Evolutionary conservation across 2,797 vertebrate species (phyloP).

Genomic region (Enteromius unitaeniatus): DNA sequence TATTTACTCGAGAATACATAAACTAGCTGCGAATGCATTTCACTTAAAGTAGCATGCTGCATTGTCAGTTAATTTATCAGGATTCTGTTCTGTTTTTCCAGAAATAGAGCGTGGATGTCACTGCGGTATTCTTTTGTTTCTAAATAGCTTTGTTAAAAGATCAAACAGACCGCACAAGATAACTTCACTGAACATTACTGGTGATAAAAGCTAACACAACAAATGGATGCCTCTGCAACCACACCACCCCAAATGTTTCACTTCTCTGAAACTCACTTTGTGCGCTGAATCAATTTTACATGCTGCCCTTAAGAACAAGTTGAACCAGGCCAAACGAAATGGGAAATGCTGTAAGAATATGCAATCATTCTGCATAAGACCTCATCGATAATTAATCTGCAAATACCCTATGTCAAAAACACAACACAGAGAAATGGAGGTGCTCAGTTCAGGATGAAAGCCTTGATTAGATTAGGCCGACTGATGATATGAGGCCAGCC

Average conservation of each 20-base stretch:
- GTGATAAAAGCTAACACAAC: conserved; percentile 14
- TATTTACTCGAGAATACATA: neutral
- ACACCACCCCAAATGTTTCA: neutral
- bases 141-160: neutral
- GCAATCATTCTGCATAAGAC: conserved; percentile 27
- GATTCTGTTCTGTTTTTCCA: neutral
- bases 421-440: conserved; percentile 38
- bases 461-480: conserved; percentile 58
- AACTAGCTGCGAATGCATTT: neutral
- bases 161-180: conserved; percentile 4
- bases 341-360: conserved; percentile 44
- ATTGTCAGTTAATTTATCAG: conserved; percentile 12
- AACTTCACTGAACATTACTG: neutral
- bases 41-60: neutral
- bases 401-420: conserved; percentile 39
- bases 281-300: conserved; percentile 1
- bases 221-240: neutral
- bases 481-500: conserved; percentile 53
- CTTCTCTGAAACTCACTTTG: conserved; percentile 12
- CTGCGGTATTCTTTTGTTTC: neutral
- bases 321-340: conserved; percentile 36
- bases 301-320: conserved; percentile 10
- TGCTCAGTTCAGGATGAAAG: conserved; percentile 46
- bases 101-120: neutral
- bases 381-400: conserved; percentile 46